These are phyloP conservation scores for Condylura cristata DNA, from an alignment of 2,113 vertebrate species.

Conservation along the genomic window DNA sequence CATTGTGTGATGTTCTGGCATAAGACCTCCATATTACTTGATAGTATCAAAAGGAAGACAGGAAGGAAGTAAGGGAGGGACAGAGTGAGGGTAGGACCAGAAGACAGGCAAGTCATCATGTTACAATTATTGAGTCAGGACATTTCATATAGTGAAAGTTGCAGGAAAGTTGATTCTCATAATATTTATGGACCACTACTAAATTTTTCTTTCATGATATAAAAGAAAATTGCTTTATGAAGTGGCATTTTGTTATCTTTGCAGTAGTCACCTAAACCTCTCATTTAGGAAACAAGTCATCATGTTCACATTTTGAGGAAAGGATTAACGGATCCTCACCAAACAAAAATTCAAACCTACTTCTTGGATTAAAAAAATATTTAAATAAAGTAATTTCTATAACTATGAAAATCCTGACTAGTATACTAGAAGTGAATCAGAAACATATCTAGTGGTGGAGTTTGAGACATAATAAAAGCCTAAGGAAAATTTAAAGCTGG, in stretches of 20 bases:
- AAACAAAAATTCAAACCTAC: background rate
- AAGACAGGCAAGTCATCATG: background rate
- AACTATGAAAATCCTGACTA: background rate
- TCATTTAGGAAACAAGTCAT: background rate
- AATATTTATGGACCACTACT: background rate
- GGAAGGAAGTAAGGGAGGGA: too few species aligned
- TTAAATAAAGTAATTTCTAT: background rate
- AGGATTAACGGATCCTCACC: background rate
- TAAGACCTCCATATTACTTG: background rate
- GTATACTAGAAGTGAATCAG: background rate
- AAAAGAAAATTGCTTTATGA: slow-evolving; percentile 1
- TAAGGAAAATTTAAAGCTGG: background rate
- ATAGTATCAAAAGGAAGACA: background rate
- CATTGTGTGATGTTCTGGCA: background rate
- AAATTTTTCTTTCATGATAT: background rate
- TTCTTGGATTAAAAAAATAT: background rate
- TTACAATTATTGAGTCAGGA: background rate
- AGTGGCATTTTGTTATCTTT: background rate
- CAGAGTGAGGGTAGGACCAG: too few species aligned
- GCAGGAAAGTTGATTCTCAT: background rate
- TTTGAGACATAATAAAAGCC: background rate
- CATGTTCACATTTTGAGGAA: background rate
- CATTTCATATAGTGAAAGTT: background rate
- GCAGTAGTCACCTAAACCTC: background rate
- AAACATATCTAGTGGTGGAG: background rate